Base-by-base conservation (phyloP, 2,113 vertebrate genomes). In the Apus apus region DNA sequence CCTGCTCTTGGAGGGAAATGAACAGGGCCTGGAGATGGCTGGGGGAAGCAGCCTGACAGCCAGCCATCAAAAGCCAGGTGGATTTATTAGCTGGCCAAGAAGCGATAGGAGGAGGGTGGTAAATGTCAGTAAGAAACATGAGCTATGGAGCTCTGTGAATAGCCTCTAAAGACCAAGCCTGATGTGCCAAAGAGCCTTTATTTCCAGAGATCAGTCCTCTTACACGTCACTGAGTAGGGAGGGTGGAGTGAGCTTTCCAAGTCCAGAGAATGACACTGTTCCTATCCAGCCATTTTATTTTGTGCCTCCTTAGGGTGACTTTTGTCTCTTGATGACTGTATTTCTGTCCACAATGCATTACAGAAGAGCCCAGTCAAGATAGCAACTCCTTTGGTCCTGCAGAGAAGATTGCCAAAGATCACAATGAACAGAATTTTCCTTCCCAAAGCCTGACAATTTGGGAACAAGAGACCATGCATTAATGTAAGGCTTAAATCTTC, bases 1-100 rank as follows among this genome's bases (percentile, higher is more conserved):
- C 30, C n/a, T 85, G 73, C 36, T 84, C 1, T 0, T n/a, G 8
- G 48, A 67, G 45, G 61, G n/a, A 51, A 93, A 80, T 32, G 21
- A 89, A 43, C 23, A 48, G 80, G 50, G 36, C 50, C 51, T 75
- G 54, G 62, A 72, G 36, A 79, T 73, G 62, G 58, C 1, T 85
- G 56, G 40, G 66, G 27, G n/a, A 95, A 95, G 77, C 13, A 79
- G 45, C 50, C 61, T 89, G 87, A 94, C 53, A 38, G 8, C 12
- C 48, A 91, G 66, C 36, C 87, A 73, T 91, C 86, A 72, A 89
- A 95, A 94, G 19, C 11, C 74, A 82, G 66, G 89, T 91, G 84
- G n/a, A 62, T 96, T 91, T 91, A 91, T 85, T 58, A 82, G 50
- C n/a, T 62, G 87, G 89, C 54, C 94, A 82, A 79, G 62, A 73